Base-by-base conservation (phyloP, 2,888 invertebrate species). In the Ichneumoninae sp. region DNA sequence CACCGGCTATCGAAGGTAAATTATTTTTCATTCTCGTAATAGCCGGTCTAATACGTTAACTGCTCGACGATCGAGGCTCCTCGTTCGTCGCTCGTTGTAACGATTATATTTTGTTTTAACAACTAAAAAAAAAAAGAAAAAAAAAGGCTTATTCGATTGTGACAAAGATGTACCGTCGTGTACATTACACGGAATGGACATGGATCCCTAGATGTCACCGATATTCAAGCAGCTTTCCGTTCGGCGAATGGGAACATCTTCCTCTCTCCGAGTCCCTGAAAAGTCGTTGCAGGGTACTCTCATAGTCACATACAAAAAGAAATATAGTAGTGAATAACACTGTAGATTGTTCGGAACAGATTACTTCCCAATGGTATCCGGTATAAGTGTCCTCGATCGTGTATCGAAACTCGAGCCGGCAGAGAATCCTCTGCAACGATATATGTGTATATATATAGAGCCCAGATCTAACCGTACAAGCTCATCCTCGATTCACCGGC, bases 401-500 rank as follows among this genome's bases (percentile, higher is more conserved):
- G 36, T 19, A 40, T 40, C 36, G 36, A 66, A 40, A 33, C 36
- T 36, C 65, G 65, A 65, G 6, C 13, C n/a, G 5, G 33, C 65
- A 36, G 36, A 10, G 19, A 33, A 6, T 57, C 10, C 3, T 10
- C 10, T 57, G 57, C 2, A 26, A 13, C 13, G 16, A 10, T 26
- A 52, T 26, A 68, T 2, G 2, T 40, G 47, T 54, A 36, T 57
- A n/a, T 62, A 52, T 36, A 68, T 10, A 10, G 1, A 71, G 54
- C 16, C 40, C 40, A 66, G 57, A 30, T 72, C 62, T 36, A 44
- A 69, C 26, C 69, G 62, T 50, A 81, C 78, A 57, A 76, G 75
- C 77, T 74, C 72, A 79, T 78, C 85, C 76, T 62, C 69, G 68
- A 68, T 77, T 81, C 78, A 47, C 76, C 83, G 68, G 22, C 57